Evolutionary conservation across 2,113 vertebrate genomes (phyloP).

Genomic region (Struthidea cinerea): DNA sequence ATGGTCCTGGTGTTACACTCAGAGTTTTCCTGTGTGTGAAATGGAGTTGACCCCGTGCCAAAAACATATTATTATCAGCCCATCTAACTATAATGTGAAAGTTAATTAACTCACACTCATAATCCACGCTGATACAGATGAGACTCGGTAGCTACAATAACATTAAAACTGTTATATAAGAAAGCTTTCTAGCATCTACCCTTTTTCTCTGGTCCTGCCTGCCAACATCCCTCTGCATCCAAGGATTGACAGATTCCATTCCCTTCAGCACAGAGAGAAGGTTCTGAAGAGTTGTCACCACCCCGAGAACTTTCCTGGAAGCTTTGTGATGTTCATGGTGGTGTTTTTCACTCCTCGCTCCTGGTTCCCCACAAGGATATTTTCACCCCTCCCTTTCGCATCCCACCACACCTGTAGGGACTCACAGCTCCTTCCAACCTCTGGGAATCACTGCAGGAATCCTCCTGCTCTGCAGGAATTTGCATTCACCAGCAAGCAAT

Average conservation of each 20-base stretch:
- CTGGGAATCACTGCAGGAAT: neutral
- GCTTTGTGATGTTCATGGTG: neutral
- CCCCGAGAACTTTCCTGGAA: neutral
- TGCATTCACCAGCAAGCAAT: neutral
- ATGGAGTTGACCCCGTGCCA: neutral
- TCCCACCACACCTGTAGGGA: neutral
- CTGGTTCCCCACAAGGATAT: rapidly evolving
- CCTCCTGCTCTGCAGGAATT: neutral
- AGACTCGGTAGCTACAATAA: neutral
- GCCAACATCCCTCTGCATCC: neutral
- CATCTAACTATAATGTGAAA: neutral
- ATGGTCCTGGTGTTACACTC: neutral
- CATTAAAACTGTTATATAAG: neutral
- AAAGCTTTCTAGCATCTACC: neutral
- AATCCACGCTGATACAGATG: neutral
- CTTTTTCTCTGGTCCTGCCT: neutral
- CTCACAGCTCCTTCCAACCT: neutral
- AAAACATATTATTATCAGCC: neutral
- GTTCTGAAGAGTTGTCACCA: rapidly evolving
- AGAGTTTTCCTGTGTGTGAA: neutral
- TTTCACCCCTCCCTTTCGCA: neutral
- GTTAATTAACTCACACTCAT: neutral
- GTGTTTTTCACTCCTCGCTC: neutral
- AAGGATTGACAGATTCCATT: neutral
- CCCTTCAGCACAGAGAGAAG: neutral